Base-by-base conservation (phyloP, 2,888 invertebrate genomes). In the Tetragnatha montana region DNA sequence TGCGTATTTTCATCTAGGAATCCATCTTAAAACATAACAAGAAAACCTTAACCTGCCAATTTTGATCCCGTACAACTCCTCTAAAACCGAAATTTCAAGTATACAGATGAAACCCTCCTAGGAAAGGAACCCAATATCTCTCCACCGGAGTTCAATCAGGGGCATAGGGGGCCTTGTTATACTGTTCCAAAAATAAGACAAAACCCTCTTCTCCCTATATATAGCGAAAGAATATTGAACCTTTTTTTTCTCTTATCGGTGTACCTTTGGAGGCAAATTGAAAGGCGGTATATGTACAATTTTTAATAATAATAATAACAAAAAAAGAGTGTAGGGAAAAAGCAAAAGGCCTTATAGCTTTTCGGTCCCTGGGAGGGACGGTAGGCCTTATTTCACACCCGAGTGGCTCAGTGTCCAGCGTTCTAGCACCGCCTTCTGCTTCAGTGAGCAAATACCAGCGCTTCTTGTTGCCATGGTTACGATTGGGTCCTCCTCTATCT, bases 341-440 rank as follows among this genome's bases (percentile, higher is more conserved):
- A 73, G 82, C 21, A 22, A 60, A 50, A 80, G 60, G 68, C 68
- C 86, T 80, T 86, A 80, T 86, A 86, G 80, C 80, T 80, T 86
- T 22, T 79, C 78, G 78, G 78, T 79, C 60, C 78, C 78, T 21
- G 85, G 89, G 89, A 70, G 89, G 89, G 81, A 85, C 85, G 69
- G 89, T 89, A 89, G 85, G 89, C 81, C 85, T 89, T 89, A 89
- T 89, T 89, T 89, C 89, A 89, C 89, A 89, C 89, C 85, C 89
- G 85, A 89, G 21, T 89, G 89, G 89, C 81, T 85, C 85, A 76
- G 75, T 85, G 89, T 89, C 89, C 89, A 81, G 89, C 89, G 78
- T 85, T 89, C 85, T 90, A 90, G 90, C 87, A 79, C 90, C 90
- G 90, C 90, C 90, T 90, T 90, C 87, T 79, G 90, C 90, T 79